These are phyloP conservation scores for Idris sp. DNA, from an alignment of 1,140 invertebrate species.

Conservation along the genomic window DNA sequence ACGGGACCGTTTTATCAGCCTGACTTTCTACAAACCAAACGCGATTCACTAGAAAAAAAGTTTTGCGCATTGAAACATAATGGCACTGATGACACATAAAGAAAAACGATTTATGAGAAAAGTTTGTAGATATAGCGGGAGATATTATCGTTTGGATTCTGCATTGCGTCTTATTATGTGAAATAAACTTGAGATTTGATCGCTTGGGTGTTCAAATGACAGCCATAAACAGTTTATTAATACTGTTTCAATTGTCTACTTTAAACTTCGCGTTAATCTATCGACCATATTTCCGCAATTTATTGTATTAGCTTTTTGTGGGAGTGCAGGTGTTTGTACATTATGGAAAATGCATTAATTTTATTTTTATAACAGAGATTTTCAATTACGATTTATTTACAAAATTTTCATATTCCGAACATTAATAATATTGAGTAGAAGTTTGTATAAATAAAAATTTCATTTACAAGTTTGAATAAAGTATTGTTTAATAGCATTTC, in stretches of 20 bases:
- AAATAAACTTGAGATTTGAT: constrained; percentile 43
- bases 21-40: constrained; percentile 4
- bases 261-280: constrained; percentile 16
- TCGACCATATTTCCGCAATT: constrained; percentile 8
- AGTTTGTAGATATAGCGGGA: constrained; percentile 16
- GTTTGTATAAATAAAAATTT: no score
- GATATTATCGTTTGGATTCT: constrained; percentile 24
- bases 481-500: no score
- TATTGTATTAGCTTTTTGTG: constrained; percentile 1
- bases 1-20: constrained; percentile 2
- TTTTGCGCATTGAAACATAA: constrained; percentile 38
- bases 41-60: constrained; percentile 32
- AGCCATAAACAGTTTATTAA: constrained; percentile 26
- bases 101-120: constrained; percentile 37
- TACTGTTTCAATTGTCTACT: constrained; percentile 21
- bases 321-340: no score
- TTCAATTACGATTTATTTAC: no score
- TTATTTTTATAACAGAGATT: no score
- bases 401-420: no score
- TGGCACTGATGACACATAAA: constrained; percentile 36
- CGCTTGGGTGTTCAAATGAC: constrained; percentile 15
- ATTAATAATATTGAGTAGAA: no score
- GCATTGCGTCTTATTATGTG: constrained; percentile 41
- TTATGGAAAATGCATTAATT: no score
- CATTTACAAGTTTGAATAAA: no score